Conservation (phyloP, 2,888 invertebrate species). For the Iselma pallidipennis region DNA sequence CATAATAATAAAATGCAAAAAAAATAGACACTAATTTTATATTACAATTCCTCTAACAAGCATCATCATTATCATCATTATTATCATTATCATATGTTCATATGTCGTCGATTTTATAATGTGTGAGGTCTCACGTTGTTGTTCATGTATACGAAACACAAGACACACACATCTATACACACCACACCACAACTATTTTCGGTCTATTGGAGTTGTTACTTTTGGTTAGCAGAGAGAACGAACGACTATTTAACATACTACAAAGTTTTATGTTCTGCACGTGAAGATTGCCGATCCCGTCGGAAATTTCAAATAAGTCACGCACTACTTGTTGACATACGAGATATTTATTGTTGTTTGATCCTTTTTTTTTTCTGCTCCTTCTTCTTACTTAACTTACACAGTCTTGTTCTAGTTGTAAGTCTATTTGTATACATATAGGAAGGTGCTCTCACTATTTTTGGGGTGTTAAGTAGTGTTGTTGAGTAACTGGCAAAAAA, state of each 20-base stretch:
- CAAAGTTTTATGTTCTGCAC: not conserved
- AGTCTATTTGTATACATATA: no score
- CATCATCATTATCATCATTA: not conserved
- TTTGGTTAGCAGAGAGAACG: no score
- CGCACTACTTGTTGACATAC: not conserved
- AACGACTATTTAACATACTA: no score
- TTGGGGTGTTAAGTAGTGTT: no score
- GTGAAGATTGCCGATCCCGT: not conserved
- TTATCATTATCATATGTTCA: not conserved
- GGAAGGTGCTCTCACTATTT: no score
- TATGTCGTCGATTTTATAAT: not conserved
- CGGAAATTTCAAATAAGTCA: not conserved
- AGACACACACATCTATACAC: not conserved
- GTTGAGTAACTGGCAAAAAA: no score
- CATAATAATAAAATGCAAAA: not conserved
- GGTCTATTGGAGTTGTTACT: not conserved
- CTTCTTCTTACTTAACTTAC: not conserved
- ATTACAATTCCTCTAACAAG: no score
- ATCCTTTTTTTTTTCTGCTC: not conserved
- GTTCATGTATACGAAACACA: not conserved
- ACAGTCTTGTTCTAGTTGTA: no score
- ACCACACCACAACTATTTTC: not conserved
- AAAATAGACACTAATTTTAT: no score
- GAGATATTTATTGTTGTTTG: not conserved
- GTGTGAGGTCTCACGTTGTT: not conserved